Evolutionary conservation across 2,113 vertebrate genomes (phyloP).

Genomic region (Talpa occidentalis): DNA sequence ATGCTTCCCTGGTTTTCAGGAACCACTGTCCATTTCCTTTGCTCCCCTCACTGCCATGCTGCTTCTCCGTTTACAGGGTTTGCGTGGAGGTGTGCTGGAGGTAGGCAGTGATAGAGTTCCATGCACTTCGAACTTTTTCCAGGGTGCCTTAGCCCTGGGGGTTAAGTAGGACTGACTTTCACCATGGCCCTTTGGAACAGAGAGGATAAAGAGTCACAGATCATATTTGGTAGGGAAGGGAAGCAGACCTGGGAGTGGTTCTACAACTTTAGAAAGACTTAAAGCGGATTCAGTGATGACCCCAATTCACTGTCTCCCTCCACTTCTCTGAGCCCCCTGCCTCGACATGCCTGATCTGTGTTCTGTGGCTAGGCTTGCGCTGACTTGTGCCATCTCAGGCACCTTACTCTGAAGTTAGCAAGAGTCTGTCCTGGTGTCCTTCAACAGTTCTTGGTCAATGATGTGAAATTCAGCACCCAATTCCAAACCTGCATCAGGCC

Average conservation of each 20-base stretch:
- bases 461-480: neutral
- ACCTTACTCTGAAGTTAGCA: neutral
- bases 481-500: neutral
- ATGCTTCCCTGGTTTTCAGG: neutral
- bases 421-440: neutral
- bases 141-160: neutral
- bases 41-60: neutral
- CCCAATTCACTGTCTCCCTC: neutral
- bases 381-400: neutral
- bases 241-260: neutral
- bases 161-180: neutral
- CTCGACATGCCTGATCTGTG: neutral
- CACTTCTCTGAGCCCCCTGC: neutral
- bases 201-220: neutral
- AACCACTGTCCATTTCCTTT: neutral
- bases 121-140: neutral
- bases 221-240: neutral
- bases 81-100: rapidly evolving
- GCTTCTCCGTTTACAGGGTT: neutral
- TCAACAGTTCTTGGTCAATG: neutral
- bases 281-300: neutral
- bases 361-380: neutral
- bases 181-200: neutral
- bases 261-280: neutral
- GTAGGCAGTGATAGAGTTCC: rapidly evolving